Conservation (phyloP, 2,113 vertebrate genomes). For the Chionis minor region DNA sequence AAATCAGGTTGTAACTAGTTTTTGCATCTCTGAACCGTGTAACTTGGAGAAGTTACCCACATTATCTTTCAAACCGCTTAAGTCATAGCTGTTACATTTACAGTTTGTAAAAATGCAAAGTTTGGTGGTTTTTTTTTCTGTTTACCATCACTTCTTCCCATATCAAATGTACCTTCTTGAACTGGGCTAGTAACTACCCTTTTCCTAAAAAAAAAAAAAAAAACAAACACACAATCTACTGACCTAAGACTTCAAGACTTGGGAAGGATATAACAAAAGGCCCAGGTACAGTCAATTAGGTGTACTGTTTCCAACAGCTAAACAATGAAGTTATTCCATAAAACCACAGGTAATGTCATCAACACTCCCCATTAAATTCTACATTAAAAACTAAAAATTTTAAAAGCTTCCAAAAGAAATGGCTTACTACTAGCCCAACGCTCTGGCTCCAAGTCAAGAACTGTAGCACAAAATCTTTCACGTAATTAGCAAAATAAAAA, state of each 20-base stretch:
- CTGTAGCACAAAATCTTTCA: neutral
- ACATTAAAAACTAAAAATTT: neutral
- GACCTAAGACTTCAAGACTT: neutral
- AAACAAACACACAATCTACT: no score
- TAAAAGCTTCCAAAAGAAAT: neutral
- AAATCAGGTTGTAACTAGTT: neutral
- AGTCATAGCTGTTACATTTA: neutral
- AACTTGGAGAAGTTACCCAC: neutral
- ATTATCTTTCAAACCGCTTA: neutral
- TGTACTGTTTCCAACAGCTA: neutral
- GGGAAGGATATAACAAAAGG: accelerated
- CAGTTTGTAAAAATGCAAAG: neutral
- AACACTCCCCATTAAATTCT: neutral
- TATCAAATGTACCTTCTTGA: neutral
- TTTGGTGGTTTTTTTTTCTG: neutral
- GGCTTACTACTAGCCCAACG: neutral
- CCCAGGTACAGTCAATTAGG: neutral
- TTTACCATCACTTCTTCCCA: neutral
- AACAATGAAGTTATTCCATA: neutral
- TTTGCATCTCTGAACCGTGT: neutral
- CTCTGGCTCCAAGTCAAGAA: neutral
- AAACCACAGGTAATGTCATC: neutral
- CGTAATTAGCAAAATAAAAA: neutral
- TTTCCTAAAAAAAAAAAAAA: neutral
- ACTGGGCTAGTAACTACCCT: neutral